Base-by-base conservation (phyloP, 2,797 vertebrate genomes). In the Coregonus sp. region DNA sequence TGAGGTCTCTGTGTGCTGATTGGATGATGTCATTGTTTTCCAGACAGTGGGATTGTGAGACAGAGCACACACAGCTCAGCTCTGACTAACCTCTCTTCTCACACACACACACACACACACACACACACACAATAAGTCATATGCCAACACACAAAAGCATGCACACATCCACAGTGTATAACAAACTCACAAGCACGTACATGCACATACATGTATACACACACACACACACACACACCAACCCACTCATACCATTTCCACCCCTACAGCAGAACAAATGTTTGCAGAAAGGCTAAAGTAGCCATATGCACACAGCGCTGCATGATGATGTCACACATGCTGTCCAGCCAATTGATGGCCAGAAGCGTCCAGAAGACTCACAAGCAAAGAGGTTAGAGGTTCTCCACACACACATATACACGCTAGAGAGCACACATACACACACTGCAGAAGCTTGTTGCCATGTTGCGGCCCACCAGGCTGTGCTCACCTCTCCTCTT, bases 401-500 rank as follows among this genome's bases (percentile, higher is more conserved):
- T 31, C 11, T 31, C 66, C 56, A 66, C 70, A 73, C 29, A 29
- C 72, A 61, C 51, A 61, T 16, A 50, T 14, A 50, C 20, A 74
- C 52, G 71, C 18, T 47, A 20, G 31, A 20, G 25, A 68, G 65
- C 40, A 33, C 59, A 16, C 31, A 11, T 20, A 59, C 56, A n/a
- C 56, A 63, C 59, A 61, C 56, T 2, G 52, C 16, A 4, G 33
- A 73, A 33, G 70, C 70, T 40, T 70, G 51, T 59, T 1, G 18
- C 56, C 56, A 59, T 59, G 56, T 65, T 31, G 9, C 1, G 9
- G 20, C 7, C 65, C 54, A 15, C 15, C 14, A 5, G 66, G 66
- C 16, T 59, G 35, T 59, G 35, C 96, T 96, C 85, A 99, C 98
- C 98, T 94, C 96, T 97, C 87, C 98, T 97, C 92, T 97, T 98